A percentile compares a stretch with the other conserved stretches of the same genome.
phyloP scores from a whole-genome alignment of 2,113 vertebrate species.

The Pterocles orientalis region DNA sequence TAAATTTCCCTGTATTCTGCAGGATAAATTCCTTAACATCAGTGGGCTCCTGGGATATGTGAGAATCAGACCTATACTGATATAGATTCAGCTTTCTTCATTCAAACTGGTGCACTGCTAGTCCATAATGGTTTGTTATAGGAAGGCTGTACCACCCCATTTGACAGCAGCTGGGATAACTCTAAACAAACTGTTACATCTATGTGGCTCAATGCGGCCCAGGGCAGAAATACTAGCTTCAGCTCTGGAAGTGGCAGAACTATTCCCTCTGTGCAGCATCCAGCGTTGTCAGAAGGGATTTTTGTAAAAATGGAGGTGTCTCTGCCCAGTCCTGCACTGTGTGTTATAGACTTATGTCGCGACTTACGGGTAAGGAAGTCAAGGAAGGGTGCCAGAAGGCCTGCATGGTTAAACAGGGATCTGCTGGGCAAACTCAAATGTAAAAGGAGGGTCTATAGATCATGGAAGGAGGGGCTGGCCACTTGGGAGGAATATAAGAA shows the following conservation, averaged over 20 bases:
- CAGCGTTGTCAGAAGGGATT: neutral
- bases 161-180: neutral
- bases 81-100: neutral
- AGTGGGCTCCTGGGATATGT: neutral
- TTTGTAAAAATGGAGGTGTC: neutral
- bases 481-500: too few relatives aligned
- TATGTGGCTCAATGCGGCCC: rapidly evolving
- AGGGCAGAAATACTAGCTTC: neutral
- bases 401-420: too few relatives aligned
- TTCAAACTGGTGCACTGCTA: neutral
- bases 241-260: neutral
- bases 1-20: neutral
- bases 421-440: too few relatives aligned
- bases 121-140: neutral
- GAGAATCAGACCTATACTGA: neutral
- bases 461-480: too few relatives aligned
- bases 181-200: neutral
- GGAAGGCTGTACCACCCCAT: neutral
- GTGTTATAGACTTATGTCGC: neutral
- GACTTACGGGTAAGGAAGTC: too few relatives aligned
- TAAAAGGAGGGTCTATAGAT: too few relatives aligned
- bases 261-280: neutral
- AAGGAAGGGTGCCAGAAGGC: too few relatives aligned
- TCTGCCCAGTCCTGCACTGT: neutral
- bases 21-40: neutral